Evolutionary conservation across 2,797 vertebrate species (phyloP), one percentile per base, ranked within the genome.

Genomic region (Gypaetus barbatus): DNA sequence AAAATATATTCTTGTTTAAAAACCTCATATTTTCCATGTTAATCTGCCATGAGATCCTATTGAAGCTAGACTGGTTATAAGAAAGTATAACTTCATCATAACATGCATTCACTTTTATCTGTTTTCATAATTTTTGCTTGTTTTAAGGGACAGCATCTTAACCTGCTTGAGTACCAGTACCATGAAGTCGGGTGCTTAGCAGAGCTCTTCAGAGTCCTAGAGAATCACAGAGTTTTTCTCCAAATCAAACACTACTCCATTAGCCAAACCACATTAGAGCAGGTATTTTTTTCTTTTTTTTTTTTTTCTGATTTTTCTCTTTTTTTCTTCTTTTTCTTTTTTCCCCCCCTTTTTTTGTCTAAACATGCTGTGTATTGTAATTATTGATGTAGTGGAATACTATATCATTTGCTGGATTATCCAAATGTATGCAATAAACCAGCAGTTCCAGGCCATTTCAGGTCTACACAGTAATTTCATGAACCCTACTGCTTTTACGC

Each of bases 141-240:
- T 71, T 94, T 96, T 64, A 71, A 98, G 98, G 97, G 96, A 25
- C 97, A 97, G 13, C 97, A 80, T 61, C 96, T 97, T 81, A 97
- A 97, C 61, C 63, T 97, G 52, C 69, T 98, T 0, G 97, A 98
- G 61, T 98, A n/a, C 97, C 98, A 98, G 69, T 98, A 31, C 97
- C 98, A 10, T 84, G 24, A 82, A 91, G 75, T 27, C 84, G 97
- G 73, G 2, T 95, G 95, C 56, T 83, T 98, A 71, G 96, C 98
- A 44, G 97, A 98, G 83, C 95, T 98, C 78, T 97, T 98, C 94
- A 87, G 35, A 39, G 95, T 98, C 74, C 91, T 98, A 28, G 98
- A 98, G 78, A 93, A 91, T 57, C 94, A 96, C 14, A 98, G 97
- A 95, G 17, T 18, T 27, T 66, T 75, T 74, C 75, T 97, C 46